Percentiles rank a stretch among this genome's conserved stretches.
Conservation (phyloP, 2,888 invertebrate species). For the Willowsia nigromaculata region DNA sequence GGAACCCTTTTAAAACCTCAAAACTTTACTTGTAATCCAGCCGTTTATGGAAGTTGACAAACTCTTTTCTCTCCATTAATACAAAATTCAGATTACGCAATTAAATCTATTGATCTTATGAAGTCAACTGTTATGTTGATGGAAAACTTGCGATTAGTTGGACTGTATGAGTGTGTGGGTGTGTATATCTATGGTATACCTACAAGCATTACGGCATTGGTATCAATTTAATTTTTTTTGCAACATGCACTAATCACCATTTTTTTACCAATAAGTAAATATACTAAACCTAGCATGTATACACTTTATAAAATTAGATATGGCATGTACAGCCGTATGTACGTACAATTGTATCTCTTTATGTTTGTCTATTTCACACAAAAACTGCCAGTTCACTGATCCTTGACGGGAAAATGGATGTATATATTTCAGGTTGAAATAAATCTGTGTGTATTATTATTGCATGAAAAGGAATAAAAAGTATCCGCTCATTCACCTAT, state of each 20-base stretch:
- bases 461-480: not conserved
- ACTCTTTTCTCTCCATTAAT: too few relatives aligned
- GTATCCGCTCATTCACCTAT: not conserved
- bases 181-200: not conserved
- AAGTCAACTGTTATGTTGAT: not conserved
- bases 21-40: too few relatives aligned
- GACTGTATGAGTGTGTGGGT: not conserved
- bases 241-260: not conserved
- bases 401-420: slow-evolving; percentile 55
- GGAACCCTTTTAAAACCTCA: too few relatives aligned
- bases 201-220: not conserved
- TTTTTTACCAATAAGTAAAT: not conserved
- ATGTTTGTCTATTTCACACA: not conserved
- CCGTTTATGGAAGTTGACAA: too few relatives aligned
- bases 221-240: not conserved
- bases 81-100: too few relatives aligned
- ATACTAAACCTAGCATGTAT: not conserved
- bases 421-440: not conserved
- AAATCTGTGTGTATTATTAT: not conserved
- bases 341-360: not conserved
- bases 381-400: slow-evolving; percentile 65
- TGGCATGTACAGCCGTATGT: not conserved
- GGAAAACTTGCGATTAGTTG: not conserved
- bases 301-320: not conserved
- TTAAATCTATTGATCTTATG: too few relatives aligned